These are phyloP conservation scores for Drosophila subquinaria DNA, from an alignment of 2,888 invertebrate species.

Conservation along the genomic window DNA sequence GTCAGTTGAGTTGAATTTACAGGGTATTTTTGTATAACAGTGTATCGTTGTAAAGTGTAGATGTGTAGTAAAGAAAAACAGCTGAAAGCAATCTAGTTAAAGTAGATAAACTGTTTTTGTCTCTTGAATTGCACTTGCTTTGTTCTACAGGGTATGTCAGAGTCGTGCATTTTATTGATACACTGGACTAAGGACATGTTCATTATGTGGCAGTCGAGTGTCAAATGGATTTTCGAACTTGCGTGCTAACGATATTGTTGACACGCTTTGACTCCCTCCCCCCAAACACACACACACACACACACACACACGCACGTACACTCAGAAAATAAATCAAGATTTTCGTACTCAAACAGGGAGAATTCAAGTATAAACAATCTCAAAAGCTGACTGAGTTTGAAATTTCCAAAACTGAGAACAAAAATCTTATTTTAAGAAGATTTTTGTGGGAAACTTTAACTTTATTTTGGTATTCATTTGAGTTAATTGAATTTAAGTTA, in stretches of 20 bases:
- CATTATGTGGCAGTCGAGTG: conserved; percentile 59
- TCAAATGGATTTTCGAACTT: conserved; percentile 69
- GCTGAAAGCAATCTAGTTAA: neutral
- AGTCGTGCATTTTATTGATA: conserved; percentile 7
- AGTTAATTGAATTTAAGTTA: no score
- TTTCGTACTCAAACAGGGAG: no score
- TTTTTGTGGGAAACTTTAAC: no score
- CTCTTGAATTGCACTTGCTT: rapidly evolving
- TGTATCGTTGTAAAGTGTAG: no score
- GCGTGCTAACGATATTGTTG: conserved; percentile 59
- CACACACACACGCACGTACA: neutral
- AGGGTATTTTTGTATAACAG: neutral
- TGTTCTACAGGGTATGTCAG: conserved; percentile 20
- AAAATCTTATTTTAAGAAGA: no score
- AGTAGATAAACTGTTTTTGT: neutral
- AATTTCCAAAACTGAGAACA: no score
- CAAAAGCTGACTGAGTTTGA: no score
- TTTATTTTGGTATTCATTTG: no score
- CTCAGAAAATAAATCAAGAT: no score
- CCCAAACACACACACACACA: neutral
- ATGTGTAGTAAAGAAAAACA: no score
- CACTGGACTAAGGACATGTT: conserved; percentile 21
- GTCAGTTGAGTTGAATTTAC: neutral
- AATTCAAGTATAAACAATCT: no score
- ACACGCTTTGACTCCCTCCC: conserved; percentile 34